Conservation (phyloP, 2,888 invertebrate species). For the Conchocele bisecta region DNA sequence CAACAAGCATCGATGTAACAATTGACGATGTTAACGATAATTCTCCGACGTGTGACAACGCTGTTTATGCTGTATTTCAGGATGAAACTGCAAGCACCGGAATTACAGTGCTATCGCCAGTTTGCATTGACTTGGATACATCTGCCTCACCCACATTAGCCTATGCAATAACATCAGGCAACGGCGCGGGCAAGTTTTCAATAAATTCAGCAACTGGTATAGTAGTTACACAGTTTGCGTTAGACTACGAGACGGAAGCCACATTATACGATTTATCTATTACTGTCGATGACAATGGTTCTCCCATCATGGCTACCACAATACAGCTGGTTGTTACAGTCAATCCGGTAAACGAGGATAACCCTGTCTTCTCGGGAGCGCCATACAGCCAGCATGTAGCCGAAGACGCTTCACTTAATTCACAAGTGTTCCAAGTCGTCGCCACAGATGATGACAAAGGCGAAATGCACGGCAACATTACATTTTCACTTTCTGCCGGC, state of each 20-base stretch:
- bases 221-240: slow-evolving; percentile 39
- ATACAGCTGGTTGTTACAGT: slow-evolving; percentile 44
- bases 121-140: slow-evolving; percentile 60
- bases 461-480: slow-evolving; percentile 31
- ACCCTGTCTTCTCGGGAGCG: slow-evolving; percentile 57
- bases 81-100: slow-evolving; percentile 62
- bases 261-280: slow-evolving; percentile 56
- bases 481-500: slow-evolving; percentile 42
- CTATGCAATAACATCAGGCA: slow-evolving; percentile 50
- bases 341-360: slow-evolving; percentile 65
- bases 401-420: slow-evolving; percentile 55
- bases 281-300: slow-evolving; percentile 62
- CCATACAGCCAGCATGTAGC: slow-evolving; percentile 46
- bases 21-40: slow-evolving; percentile 75
- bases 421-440: slow-evolving; percentile 43
- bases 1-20: slow-evolving; percentile 60
- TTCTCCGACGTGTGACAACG: slow-evolving; percentile 65
- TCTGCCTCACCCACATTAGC: slow-evolving; percentile 30
- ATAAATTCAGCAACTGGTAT: slow-evolving; percentile 56
- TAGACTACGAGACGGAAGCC: slow-evolving; percentile 69
- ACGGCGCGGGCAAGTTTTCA: slow-evolving; percentile 46
- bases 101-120: slow-evolving; percentile 54
- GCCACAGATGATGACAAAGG: slow-evolving; percentile 63
- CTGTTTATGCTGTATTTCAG: slow-evolving; percentile 57
- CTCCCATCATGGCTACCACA: slow-evolving; percentile 36